Percentiles rank a stretch among this genome's conserved stretches.
Conservation (phyloP, 2,888 invertebrate species). For the Nysson spinosus region DNA sequence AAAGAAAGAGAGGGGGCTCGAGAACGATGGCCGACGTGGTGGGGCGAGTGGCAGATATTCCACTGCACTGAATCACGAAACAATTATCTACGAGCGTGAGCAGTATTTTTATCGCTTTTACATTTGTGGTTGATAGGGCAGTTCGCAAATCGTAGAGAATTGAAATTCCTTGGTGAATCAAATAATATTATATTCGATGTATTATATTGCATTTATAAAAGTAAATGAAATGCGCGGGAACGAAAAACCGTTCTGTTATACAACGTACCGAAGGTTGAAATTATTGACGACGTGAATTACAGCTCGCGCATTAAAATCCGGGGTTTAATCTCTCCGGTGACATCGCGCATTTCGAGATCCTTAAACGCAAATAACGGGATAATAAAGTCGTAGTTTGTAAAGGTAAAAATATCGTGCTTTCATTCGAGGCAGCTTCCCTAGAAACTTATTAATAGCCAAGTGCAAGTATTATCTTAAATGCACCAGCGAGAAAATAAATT, state of each 20-base stretch:
- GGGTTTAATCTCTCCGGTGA: slow-evolving; percentile 32
- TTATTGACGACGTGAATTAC: slow-evolving; percentile 43
- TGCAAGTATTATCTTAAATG: slow-evolving; percentile 8
- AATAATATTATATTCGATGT: slow-evolving; percentile 44
- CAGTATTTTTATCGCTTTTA: slow-evolving; percentile 34
- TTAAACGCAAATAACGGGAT: slow-evolving; percentile 35
- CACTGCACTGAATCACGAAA: slow-evolving; percentile 21
- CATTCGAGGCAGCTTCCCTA: no score
- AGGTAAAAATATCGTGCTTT: no score
- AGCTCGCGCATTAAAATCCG: slow-evolving; percentile 20
- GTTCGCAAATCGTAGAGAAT: slow-evolving; percentile 18
- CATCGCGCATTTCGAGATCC: slow-evolving; percentile 34
- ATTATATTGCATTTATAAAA: slow-evolving; percentile 7
- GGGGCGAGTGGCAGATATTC: slow-evolving; percentile 5
- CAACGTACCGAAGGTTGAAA: slow-evolving; percentile 16
- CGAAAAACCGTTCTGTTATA: slow-evolving; percentile 32
- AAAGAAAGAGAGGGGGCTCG: not conserved
- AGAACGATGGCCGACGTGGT: slow-evolving; percentile 17
- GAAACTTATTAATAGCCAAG: no score
- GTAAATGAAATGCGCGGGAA: no score
- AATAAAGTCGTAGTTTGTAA: slow-evolving; percentile 1
- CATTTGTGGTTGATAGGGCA: slow-evolving; percentile 24
- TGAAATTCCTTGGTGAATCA: slow-evolving; percentile 14
- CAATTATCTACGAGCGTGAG: slow-evolving; percentile 32
- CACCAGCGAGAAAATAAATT: slow-evolving; percentile 8